These are phyloP conservation scores for Rhizomys pruinosus DNA, from an alignment of 2,113 vertebrate genomes.

Conservation along the genomic window DNA sequence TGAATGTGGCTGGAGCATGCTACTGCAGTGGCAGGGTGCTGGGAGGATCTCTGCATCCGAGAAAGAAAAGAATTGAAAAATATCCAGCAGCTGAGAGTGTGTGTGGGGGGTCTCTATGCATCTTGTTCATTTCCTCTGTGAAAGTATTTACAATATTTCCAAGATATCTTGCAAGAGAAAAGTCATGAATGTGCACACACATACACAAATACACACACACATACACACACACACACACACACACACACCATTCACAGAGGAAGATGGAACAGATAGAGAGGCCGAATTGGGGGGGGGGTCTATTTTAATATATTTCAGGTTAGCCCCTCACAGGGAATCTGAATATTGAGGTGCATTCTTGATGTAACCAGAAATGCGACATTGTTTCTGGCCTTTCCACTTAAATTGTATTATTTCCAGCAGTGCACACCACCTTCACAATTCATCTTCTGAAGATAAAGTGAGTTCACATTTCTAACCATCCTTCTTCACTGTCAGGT, in stretches of 20 bases:
- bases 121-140: constrained; percentile 72
- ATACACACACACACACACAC: too few species aligned
- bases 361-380: constrained; percentile 6
- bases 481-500: constrained; percentile 77
- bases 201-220: too few species aligned
- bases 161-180: constrained; percentile 19
- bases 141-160: constrained; percentile 53
- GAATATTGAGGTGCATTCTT: constrained; percentile 56
- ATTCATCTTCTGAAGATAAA: constrained; percentile 70
- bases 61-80: constrained; percentile 71
- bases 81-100: constrained; percentile 70
- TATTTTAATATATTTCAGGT: constrained; percentile 64
- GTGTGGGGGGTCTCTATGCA: constrained; percentile 31
- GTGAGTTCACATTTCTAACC: constrained; percentile 70
- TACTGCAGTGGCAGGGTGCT: constrained; percentile 55
- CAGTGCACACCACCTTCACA: constrained; percentile 62
- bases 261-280: constrained; percentile 72
- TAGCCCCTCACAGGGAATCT: constrained; percentile 31
- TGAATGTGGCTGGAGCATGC: constrained; percentile 76
- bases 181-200: background rate
- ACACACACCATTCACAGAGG: constrained; percentile 4
- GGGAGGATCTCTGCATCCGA: constrained; percentile 74
- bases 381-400: constrained; percentile 15
- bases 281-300: constrained; percentile 47
- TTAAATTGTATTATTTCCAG: constrained; percentile 70